phyloP scores from a whole-genome alignment of 2,888 invertebrate genomes.

The Desoria tigrina region DNA sequence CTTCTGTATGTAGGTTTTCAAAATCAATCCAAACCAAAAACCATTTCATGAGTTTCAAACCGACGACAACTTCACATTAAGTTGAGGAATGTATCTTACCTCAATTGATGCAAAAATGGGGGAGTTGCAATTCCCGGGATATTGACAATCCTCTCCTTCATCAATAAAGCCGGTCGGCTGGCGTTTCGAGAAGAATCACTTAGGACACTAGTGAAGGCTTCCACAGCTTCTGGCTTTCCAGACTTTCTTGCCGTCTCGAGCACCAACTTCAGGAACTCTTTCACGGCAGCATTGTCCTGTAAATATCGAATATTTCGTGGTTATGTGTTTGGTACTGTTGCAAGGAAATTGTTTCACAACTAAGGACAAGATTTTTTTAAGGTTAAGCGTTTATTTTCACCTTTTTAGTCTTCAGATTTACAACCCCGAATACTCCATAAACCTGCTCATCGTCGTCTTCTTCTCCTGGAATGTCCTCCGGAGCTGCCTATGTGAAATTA shows the following conservation, averaged over 20 bases:
- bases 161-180: slow-evolving; percentile 28
- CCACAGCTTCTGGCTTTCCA: slow-evolving; percentile 18
- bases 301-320: neutral
- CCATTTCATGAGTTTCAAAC: too few relatives aligned
- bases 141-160: slow-evolving; percentile 37
- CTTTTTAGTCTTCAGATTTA: slow-evolving; percentile 21
- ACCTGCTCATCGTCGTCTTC: slow-evolving; percentile 29
- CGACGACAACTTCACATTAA: too few relatives aligned
- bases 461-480: slow-evolving; percentile 28
- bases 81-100: too few relatives aligned
- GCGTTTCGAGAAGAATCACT: neutral
- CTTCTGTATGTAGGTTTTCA: too few relatives aligned
- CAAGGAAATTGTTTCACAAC: neutral
- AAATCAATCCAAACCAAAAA: too few relatives aligned
- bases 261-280: neutral
- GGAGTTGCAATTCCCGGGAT: slow-evolving; percentile 25
- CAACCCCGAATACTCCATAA: slow-evolving; percentile 25
- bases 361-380: too few relatives aligned
- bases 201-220: neutral
- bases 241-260: too few relatives aligned
- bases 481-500: slow-evolving; percentile 8
- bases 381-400: too few relatives aligned
- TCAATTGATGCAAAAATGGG: slow-evolving; percentile 29
- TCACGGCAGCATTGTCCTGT: slow-evolving; percentile 6
- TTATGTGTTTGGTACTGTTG: slow-evolving; percentile 1